Evolutionary conservation across 2,113 vertebrate species (phyloP).

Genomic region (Rhagologus leucostigma): DNA sequence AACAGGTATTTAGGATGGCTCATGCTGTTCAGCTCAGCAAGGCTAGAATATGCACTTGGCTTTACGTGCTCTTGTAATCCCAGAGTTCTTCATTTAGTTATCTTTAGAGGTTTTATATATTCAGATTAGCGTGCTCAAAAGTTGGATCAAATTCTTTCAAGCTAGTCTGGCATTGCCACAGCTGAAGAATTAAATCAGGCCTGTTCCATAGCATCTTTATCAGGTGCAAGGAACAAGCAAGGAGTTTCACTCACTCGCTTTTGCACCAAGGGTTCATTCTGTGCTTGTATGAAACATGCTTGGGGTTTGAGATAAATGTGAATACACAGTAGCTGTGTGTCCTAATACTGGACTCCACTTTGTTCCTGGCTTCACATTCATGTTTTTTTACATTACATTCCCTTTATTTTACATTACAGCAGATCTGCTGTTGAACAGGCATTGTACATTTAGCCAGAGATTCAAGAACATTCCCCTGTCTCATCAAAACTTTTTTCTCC

Average conservation of each 20-base stretch:
- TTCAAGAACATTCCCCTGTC: background rate
- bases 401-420: background rate
- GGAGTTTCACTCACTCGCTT: background rate
- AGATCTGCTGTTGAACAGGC: background rate
- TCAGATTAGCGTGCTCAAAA: background rate
- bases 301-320: background rate
- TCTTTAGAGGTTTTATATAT: background rate
- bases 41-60: background rate
- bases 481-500: background rate
- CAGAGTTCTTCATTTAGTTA: background rate
- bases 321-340: background rate
- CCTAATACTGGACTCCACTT: background rate
- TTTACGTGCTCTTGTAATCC: accelerated
- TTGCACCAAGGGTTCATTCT: background rate
- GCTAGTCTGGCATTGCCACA: background rate
- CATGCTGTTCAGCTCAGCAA: background rate
- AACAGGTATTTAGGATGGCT: background rate
- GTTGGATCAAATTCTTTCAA: background rate
- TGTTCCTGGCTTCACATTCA: background rate
- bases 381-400: background rate
- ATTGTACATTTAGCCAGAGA: background rate
- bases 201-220: background rate
- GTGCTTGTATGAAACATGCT: background rate
- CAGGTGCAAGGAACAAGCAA: background rate
- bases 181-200: background rate